Percentiles rank a stretch among this genome's conserved stretches.
These are phyloP conservation scores for Solea senegalensis DNA, from an alignment of 2,113 vertebrate genomes.

Conservation along the genomic window DNA sequence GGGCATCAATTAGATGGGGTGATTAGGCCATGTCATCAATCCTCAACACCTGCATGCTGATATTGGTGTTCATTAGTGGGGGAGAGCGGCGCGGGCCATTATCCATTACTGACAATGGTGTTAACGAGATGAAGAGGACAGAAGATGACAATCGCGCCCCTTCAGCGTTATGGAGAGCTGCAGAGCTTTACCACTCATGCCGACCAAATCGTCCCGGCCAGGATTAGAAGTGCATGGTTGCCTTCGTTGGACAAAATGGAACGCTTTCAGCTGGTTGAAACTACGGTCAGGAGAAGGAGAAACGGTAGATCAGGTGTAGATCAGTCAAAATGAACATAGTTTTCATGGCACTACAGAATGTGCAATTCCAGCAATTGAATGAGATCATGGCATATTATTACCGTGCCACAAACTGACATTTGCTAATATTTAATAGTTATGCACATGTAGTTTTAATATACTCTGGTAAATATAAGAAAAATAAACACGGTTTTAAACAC, in stretches of 20 bases:
- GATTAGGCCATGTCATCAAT: conserved; percentile 68
- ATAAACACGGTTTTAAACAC: too few relatives aligned
- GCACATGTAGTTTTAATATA: too few relatives aligned
- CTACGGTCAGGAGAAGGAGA: too few relatives aligned
- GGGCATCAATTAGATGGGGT: conserved; percentile 66
- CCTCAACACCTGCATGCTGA: conserved; percentile 54
- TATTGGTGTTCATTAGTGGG: conserved; percentile 59
- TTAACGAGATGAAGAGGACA: conserved; percentile 50
- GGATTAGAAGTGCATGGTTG: neutral
- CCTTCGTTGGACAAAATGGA: neutral
- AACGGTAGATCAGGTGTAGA: neutral
- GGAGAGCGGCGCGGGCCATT: conserved; percentile 26
- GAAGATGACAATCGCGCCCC: conserved; percentile 39
- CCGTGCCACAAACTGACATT: too few relatives aligned
- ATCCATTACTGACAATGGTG: conserved; percentile 62
- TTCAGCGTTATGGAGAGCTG: conserved; percentile 22
- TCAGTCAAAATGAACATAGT: neutral
- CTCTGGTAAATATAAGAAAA: too few relatives aligned
- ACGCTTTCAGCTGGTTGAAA: neutral
- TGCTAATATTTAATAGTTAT: too few relatives aligned
- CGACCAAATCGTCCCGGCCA: conserved; percentile 8
- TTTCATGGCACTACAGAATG: too few relatives aligned
- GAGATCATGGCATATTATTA: too few relatives aligned
- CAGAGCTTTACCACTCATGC: conserved; percentile 31
- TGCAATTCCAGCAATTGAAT: too few relatives aligned